Conservation (phyloP, 2,888 invertebrate species). For the Mantis religiosa region DNA sequence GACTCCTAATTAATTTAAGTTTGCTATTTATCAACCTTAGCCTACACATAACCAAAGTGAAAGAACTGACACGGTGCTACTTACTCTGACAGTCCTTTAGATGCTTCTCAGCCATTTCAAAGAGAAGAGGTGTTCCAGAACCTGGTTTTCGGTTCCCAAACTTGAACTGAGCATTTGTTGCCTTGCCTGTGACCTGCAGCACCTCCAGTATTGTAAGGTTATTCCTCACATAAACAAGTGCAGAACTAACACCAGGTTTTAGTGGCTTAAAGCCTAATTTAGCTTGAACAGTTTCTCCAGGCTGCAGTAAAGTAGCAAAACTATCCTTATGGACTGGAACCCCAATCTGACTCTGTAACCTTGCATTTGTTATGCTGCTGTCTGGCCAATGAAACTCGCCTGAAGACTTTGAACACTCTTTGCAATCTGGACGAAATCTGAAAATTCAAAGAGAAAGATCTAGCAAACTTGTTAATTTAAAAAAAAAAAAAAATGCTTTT, state of each 20-base stretch:
- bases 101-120: constrained; percentile 72
- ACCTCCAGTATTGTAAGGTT: constrained; percentile 90
- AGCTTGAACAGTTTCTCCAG: constrained; percentile 52
- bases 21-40: no score
- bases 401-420: constrained; percentile 34
- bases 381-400: constrained; percentile 17
- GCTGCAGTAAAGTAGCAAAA: constrained; percentile 55
- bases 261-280: constrained; percentile 49
- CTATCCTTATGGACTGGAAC: constrained; percentile 47
- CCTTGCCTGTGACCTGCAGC: constrained; percentile 75
- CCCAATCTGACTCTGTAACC: constrained; percentile 23
- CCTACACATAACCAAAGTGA: not conserved
- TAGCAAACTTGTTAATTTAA: no score
- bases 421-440: constrained; percentile 36
- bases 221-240: constrained; percentile 58
- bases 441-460: constrained; percentile 1
- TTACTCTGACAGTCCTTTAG: constrained; percentile 57
- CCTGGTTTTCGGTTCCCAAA: constrained; percentile 85
- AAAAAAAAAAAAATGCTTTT: no score
- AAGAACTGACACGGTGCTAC: constrained; percentile 34
- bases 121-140: constrained; percentile 66
- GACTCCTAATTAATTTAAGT: no score
- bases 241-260: constrained; percentile 46
- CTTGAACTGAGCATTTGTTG: constrained; percentile 81
- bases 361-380: not conserved